These are phyloP conservation scores for Xestoiulus laeticollis DNA, from an alignment of 2,888 invertebrate species.

Conservation along the genomic window DNA sequence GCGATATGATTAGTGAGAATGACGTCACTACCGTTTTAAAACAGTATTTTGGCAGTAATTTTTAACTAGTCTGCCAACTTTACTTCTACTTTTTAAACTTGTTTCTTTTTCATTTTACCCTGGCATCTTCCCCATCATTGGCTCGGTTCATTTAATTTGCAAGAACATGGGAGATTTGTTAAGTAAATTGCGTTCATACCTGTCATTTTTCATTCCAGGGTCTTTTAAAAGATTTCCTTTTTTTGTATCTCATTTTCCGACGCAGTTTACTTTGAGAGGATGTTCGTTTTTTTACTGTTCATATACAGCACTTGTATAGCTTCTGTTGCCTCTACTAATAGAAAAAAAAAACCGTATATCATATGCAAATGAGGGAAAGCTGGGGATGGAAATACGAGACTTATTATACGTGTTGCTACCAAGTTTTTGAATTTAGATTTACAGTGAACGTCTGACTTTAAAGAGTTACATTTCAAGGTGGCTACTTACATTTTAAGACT, in stretches of 20 bases:
- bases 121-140: not conserved
- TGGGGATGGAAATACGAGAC: not conserved
- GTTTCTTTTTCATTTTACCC: not conserved
- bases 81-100: not conserved
- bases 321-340: not conserved
- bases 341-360: not conserved
- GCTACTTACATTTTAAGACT: not conserved
- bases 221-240: not conserved
- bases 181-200: not conserved
- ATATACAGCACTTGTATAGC: not conserved
- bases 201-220: not conserved
- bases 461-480: not conserved
- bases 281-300: not conserved
- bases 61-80: not conserved
- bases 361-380: not conserved
- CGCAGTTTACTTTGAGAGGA: not conserved
- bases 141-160: not conserved
- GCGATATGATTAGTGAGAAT: not conserved
- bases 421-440: not conserved
- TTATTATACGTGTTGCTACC: not conserved
- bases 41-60: not conserved
- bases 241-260: not conserved
- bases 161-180: constrained; percentile 2
- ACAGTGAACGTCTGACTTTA: not conserved
- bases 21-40: not conserved